These are phyloP conservation scores for Teleopsis dalmanni DNA, from an alignment of 1,140 invertebrate genomes.

Conservation along the genomic window DNA sequence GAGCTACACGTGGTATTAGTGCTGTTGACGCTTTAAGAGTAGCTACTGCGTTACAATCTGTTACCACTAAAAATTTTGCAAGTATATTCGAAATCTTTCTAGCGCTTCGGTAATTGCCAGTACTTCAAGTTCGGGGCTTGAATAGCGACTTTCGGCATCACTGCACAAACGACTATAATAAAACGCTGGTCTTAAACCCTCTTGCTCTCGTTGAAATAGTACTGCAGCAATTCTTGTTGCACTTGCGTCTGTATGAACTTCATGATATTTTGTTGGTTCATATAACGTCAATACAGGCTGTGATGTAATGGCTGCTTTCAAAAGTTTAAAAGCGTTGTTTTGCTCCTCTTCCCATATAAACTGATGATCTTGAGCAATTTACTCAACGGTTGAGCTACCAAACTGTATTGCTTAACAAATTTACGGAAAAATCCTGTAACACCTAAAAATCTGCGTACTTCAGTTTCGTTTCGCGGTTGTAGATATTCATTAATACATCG, in stretches of 20 bases:
- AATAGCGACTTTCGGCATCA: not conserved
- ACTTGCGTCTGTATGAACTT: conserved; percentile 30
- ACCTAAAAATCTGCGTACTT: not conserved
- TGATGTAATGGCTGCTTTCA: not conserved
- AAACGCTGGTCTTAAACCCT: conserved; percentile 8
- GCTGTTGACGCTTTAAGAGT: not conserved
- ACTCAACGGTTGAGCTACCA: not conserved
- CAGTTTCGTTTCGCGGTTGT: not conserved
- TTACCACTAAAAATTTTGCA: not conserved
- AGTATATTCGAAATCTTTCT: conserved; percentile 1
- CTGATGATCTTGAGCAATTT: not conserved
- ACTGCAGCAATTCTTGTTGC: not conserved
- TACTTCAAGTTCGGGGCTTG: conserved; percentile 1
- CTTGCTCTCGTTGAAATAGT: not conserved
- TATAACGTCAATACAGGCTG: conserved; percentile 7
- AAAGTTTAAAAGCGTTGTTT: not conserved
- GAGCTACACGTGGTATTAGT: conserved; percentile 23
- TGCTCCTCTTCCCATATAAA: not conserved
- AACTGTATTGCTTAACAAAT: not conserved
- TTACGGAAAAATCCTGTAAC: conserved; percentile 1
- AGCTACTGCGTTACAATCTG: conserved; percentile 5
- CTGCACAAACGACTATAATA: conserved; percentile 3
- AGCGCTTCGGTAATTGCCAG: conserved; percentile 3
- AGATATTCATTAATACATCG: not conserved
- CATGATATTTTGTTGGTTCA: conserved; percentile 11